These are phyloP conservation scores for Champsocephalus esox DNA, from an alignment of 2,797 vertebrate genomes.

Conservation along the genomic window DNA sequence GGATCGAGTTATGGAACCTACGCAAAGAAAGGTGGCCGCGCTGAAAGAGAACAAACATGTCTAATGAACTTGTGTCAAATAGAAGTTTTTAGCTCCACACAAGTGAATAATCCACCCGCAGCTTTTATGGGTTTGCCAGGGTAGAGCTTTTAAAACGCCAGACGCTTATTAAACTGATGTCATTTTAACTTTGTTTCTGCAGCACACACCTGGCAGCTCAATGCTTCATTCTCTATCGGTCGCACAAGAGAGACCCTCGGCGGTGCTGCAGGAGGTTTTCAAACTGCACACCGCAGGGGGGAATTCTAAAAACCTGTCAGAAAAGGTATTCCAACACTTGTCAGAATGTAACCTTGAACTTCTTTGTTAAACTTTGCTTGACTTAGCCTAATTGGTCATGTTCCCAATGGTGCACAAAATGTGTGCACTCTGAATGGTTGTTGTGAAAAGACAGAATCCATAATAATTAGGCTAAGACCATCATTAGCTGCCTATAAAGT, in stretches of 20 bases:
- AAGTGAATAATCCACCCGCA: slow-evolving; percentile 50
- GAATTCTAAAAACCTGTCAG: slow-evolving; percentile 17
- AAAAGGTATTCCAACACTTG: slow-evolving; percentile 46
- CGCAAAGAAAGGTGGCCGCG: slow-evolving; percentile 62
- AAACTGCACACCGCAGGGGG: slow-evolving; percentile 37
- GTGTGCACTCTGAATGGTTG: not conserved
- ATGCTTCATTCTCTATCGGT: slow-evolving; percentile 54
- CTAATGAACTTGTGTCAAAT: slow-evolving; percentile 79
- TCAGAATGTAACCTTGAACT: slow-evolving; percentile 34
- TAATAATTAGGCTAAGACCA: slow-evolving; percentile 58
- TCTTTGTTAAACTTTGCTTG: slow-evolving; percentile 35
- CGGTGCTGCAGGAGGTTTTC: slow-evolving; percentile 40
- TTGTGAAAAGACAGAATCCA: slow-evolving; percentile 45
- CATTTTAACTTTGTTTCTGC: slow-evolving; percentile 47
- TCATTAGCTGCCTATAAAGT: slow-evolving; percentile 52
- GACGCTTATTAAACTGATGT: slow-evolving; percentile 70
- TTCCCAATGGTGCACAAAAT: slow-evolving; percentile 41
- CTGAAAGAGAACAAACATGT: slow-evolving; percentile 73
- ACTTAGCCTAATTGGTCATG: slow-evolving; percentile 57
- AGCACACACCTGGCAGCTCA: slow-evolving; percentile 74
- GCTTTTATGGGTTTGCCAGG: slow-evolving; percentile 62
- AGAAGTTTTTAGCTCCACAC: slow-evolving; percentile 65
- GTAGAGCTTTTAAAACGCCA: slow-evolving; percentile 55
- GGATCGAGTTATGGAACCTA: slow-evolving; percentile 69
- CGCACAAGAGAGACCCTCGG: slow-evolving; percentile 23